Conservation (phyloP, 2,888 invertebrate species). For the Drosophila tanythrix region DNA sequence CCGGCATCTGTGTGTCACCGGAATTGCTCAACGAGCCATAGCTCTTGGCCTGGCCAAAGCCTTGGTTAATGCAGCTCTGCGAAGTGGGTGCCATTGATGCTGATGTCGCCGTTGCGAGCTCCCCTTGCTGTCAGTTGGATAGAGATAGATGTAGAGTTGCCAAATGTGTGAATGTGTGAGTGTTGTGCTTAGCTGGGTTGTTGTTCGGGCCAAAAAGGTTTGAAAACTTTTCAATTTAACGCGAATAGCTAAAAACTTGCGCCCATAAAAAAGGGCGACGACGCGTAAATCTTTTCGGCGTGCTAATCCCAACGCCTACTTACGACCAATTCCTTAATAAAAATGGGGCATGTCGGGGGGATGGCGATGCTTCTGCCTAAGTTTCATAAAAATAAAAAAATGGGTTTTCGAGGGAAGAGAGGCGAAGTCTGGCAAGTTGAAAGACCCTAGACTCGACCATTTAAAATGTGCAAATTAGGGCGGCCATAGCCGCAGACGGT, state of each 20-base stretch:
- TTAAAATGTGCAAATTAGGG: conserved; percentile 79
- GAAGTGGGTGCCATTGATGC: conserved; percentile 50
- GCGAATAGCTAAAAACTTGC: conserved; percentile 44
- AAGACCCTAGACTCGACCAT: conserved; percentile 41
- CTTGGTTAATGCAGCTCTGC: conserved; percentile 77
- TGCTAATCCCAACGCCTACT: conserved; percentile 62
- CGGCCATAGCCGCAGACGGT: conserved; percentile 66
- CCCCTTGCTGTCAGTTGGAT: conserved; percentile 34
- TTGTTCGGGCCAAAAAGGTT: conserved; percentile 38
- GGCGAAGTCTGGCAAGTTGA: conserved; percentile 7
- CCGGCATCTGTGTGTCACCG: conserved; percentile 55
- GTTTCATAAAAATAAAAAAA: conserved; percentile 63
- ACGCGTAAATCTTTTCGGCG: conserved; percentile 70
- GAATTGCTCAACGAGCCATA: conserved; percentile 77
- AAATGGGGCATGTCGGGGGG: background rate
- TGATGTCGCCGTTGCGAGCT: conserved; percentile 12
- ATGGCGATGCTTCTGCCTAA: conserved; percentile 32
- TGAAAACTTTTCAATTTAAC: conserved; percentile 74
- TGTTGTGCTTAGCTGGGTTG: conserved; percentile 4
- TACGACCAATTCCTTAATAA: conserved; percentile 15
- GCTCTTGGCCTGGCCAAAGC: conserved; percentile 73
- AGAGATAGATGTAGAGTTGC: background rate
- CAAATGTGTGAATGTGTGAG: background rate
- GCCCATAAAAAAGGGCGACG: conserved; percentile 69
- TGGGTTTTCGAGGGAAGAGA: background rate